Evolutionary conservation across 1,140 invertebrate genomes (phyloP).

Genomic region (Cyrtorhinus lividipennis): DNA sequence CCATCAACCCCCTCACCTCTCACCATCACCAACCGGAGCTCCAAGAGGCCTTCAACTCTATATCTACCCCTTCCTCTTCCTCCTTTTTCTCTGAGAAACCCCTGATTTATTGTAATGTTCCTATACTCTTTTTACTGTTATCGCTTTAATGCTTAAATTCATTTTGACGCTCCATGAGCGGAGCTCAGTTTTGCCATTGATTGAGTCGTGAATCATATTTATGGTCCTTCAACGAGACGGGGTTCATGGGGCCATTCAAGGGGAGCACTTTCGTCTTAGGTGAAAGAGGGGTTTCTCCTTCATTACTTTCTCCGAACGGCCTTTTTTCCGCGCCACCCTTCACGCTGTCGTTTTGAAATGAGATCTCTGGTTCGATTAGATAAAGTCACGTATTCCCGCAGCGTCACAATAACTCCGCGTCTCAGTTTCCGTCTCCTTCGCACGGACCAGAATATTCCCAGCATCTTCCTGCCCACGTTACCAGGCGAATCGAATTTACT

Average conservation of each 20-base stretch:
- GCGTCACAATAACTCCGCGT: not conserved
- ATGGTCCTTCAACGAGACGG: constrained; percentile 2
- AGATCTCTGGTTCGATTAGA: constrained; percentile 7
- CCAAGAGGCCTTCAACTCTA: constrained; percentile 11
- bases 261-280: constrained; percentile 4
- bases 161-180: constrained; percentile 12
- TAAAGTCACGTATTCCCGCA: constrained; percentile 4
- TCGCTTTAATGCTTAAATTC: constrained; percentile 19
- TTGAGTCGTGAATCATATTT: constrained; percentile 17
- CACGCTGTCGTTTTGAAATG: not conserved
- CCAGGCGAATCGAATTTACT: too few species aligned
- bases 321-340: not conserved
- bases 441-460: too few species aligned
- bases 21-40: too few species aligned
- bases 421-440: too few species aligned
- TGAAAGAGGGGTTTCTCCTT: constrained; percentile 6
- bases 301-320: not conserved
- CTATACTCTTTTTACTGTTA: constrained; percentile 17
- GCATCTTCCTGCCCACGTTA: too few species aligned
- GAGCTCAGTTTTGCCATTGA: not conserved
- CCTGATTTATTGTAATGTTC: constrained; percentile 16
- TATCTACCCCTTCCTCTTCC: constrained; percentile 9
- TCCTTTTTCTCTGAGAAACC: not conserved
- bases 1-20: not conserved
- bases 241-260: not conserved